Conservation (phyloP, 2,888 invertebrate genomes). For the Priocnemis perturbator region DNA sequence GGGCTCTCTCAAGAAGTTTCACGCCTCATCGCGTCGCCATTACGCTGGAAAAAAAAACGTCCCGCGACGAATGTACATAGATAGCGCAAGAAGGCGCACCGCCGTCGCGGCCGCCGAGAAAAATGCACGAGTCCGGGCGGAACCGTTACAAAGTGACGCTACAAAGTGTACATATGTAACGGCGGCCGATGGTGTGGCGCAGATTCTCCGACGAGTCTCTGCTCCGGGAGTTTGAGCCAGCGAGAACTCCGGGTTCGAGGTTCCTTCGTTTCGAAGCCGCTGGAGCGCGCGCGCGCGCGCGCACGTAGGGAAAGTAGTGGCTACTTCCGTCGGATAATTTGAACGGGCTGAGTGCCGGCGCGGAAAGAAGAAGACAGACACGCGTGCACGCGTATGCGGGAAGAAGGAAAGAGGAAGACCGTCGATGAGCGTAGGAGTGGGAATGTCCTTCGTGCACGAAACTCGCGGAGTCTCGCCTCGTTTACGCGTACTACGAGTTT, state of each 20-base stretch:
- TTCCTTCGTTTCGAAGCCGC: conserved; percentile 28
- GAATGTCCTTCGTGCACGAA: conserved; percentile 54
- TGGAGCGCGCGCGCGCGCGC: conserved; percentile 25
- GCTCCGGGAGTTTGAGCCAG: neutral
- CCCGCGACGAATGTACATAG: neutral
- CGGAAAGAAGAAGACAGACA: conserved; percentile 1
- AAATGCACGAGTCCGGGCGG: too few relatives aligned
- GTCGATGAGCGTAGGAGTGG: conserved; percentile 41
- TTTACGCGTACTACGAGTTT: conserved; percentile 59
- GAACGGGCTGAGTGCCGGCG: conserved; percentile 14
- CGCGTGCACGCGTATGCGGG: neutral
- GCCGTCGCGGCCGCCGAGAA: too few relatives aligned
- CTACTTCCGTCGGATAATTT: conserved; percentile 50
- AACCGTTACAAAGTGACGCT: too few relatives aligned
- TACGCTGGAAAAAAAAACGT: conserved; percentile 1
- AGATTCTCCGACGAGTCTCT: neutral
- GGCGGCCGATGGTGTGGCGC: neutral
- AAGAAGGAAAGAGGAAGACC: conserved; percentile 7
- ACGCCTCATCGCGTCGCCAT: neutral
- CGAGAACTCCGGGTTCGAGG: too few relatives aligned
- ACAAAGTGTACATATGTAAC: too few relatives aligned
- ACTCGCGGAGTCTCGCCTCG: conserved; percentile 46
- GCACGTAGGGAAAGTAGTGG: conserved; percentile 37
- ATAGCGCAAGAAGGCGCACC: too few relatives aligned
- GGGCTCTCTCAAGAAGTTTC: conserved; percentile 1